Base-by-base conservation (phyloP, 2,888 invertebrate species). In the Cephonodes hylas region DNA sequence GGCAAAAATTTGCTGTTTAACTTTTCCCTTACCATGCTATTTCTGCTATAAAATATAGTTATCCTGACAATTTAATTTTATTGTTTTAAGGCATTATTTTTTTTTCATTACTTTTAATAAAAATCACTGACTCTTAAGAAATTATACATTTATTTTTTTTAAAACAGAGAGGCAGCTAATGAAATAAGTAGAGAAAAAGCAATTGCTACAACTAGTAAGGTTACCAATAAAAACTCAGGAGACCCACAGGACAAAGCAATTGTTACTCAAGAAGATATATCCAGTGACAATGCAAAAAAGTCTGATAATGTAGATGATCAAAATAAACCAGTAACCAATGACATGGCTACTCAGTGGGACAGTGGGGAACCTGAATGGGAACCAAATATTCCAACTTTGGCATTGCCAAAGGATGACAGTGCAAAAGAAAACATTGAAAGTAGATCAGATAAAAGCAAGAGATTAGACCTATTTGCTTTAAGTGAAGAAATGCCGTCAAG, bases 401-500 rank as follows among this genome's bases (percentile, higher is more conserved):
- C 77, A 45, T 64, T 90, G 22, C 84, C 85, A 20, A 81, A 79
- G 65, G 85, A 84, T 58, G 81, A 83, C 38, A 83, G 73, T 66
- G 64, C 76, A 20, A 75, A 72, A 56, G 80, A 76, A 63, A 75
- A 76, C 62, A 62, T 63, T 60, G 76, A 77, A 22, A 82, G 73
- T 59, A 84, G 79, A 75, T 67, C 76, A 13, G 84, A 84, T 20
- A 83, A 81, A 67, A 83, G 66, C 64, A 87, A 81, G 71, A 80
- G 75, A 66, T 63, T 77, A 2, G 85, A 92, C 69, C 72, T 92
- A 48, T 92, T 92, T 85, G 91, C 91, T 8, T 65, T 91, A 3
- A 92, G 92, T 68, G 84, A 87, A 61, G 91, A 91, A 74, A 92
- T 92, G 91, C 91, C 89, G 10, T 80, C 84, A 15, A 88, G 86